These are phyloP conservation scores for Aptenodytes forsteri DNA, from an alignment of 2,113 vertebrate genomes.

Conservation along the genomic window DNA sequence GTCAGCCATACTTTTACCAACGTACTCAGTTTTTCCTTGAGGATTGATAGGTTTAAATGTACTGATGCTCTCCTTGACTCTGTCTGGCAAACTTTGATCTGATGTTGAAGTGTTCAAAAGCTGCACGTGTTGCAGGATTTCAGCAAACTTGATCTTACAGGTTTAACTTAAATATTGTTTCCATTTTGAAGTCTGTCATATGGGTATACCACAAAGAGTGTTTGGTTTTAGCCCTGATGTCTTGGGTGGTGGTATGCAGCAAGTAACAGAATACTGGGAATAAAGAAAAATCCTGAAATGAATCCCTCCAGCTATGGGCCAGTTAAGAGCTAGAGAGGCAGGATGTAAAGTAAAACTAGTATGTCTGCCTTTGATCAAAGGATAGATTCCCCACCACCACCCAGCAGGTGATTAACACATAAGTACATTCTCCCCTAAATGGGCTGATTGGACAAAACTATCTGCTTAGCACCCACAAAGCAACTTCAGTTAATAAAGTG, in stretches of 20 bases:
- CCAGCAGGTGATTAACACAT: conserved; percentile 75
- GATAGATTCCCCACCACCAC: conserved; percentile 62
- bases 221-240: conserved; percentile 68
- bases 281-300: conserved; percentile 78
- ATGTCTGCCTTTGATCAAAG: conserved; percentile 80
- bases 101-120: conserved; percentile 68
- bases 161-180: conserved; percentile 78
- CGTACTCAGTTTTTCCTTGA: neutral
- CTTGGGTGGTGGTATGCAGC: conserved; percentile 66
- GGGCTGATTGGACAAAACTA: neutral
- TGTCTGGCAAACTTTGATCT: conserved; percentile 51
- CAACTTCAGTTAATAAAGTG: neutral
- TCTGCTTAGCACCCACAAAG: conserved; percentile 7
- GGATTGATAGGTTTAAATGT: conserved; percentile 1
- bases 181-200: conserved; percentile 79
- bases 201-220: conserved; percentile 69
- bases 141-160: conserved; percentile 77
- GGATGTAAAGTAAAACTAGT: conserved; percentile 80
- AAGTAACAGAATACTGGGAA: conserved; percentile 77
- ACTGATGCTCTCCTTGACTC: conserved; percentile 5
- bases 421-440: conserved; percentile 36
- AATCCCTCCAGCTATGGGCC: conserved; percentile 74
- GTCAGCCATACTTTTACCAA: neutral
- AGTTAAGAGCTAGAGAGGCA: conserved; percentile 68
- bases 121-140: conserved; percentile 62